Base-by-base conservation (phyloP, 2,797 vertebrate species). In the Phataginus tricuspis region DNA sequence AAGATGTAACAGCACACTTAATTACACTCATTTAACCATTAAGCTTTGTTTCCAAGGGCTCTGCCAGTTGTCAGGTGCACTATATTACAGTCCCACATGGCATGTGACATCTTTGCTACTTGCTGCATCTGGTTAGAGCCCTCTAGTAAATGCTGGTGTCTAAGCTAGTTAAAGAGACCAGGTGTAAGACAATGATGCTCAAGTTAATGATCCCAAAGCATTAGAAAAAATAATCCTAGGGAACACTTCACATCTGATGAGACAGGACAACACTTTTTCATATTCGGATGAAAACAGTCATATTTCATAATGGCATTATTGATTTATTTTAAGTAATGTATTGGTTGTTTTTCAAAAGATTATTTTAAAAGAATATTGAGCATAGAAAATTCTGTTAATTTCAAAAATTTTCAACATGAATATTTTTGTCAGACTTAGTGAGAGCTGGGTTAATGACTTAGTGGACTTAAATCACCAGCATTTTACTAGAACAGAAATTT, bases 1-100 rank as follows among this genome's bases (percentile, higher is more conserved):
- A 53, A 95, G 71, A 85, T 64, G 39, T 57, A 94, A 95, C 63
- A 78, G 64, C 45, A 90, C 69, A 96, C 84, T 97, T 97, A 97
- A 95, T 86, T 96, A 80, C 93, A 90, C 53, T 96, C 91, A 86
- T 95, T 96, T 97, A 94, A 90, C 94, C 91, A 96, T 93, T 97
- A 97, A 86, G 64, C 86, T 64, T 96, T 27, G 31, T 96, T 98
- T 97, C 91, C 91, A 96, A 79, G 86, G 79, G 69, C 53, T 84
- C 75, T 96, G 92, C 95, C 88, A 94, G 82, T 96, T 97, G 96
- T 96, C 94, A 95, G 88, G 91, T 96, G 89, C 69, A 55, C 79
- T 92, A 66, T 72, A 87, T 94, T 94, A 86, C 13, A 89, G 34
- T 82, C 68, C 86, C 95, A 87, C 86, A 79, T 75, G 94, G 55